Percentiles rank a stretch among this genome's conserved stretches.
Conservation (phyloP, 2,797 vertebrate species). For the Dryobates pubescens region DNA sequence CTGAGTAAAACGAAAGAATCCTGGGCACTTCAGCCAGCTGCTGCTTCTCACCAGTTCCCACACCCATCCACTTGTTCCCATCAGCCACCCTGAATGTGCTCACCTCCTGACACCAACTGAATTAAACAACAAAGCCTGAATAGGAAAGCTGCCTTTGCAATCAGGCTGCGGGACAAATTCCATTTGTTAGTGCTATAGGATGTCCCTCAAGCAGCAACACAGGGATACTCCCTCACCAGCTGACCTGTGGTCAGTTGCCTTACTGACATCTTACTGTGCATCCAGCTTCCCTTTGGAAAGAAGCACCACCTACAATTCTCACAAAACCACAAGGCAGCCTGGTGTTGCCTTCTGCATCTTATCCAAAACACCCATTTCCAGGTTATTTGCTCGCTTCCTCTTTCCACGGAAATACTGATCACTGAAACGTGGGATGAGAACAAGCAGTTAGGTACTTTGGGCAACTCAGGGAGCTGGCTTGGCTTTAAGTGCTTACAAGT, state of each 20-base stretch:
- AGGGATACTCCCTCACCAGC: neutral
- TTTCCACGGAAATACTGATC: neutral
- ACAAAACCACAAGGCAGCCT: neutral
- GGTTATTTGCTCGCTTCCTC: neutral
- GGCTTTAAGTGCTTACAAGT: neutral
- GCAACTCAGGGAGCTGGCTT: neutral
- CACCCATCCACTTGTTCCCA: constrained; percentile 66
- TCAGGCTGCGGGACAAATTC: neutral
- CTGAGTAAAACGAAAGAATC: constrained; percentile 65
- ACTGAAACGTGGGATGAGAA: neutral
- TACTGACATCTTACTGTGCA: neutral
- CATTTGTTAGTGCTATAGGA: neutral
- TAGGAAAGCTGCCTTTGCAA: constrained; percentile 38
- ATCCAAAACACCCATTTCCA: neutral
- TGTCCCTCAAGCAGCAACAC: neutral
- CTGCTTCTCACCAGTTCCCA: constrained; percentile 70
- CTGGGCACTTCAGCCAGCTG: constrained; percentile 67
- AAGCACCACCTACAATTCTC: neutral
- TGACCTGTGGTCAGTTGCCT: neutral
- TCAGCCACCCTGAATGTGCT: constrained; percentile 50
- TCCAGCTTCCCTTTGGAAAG: neutral
- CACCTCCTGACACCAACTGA: constrained; percentile 65
- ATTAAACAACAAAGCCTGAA: constrained; percentile 54
- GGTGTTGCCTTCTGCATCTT: neutral
- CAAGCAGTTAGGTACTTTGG: neutral